Base-by-base conservation (phyloP, 2,888 invertebrate species). In the Drosophila kanekoi region DNA sequence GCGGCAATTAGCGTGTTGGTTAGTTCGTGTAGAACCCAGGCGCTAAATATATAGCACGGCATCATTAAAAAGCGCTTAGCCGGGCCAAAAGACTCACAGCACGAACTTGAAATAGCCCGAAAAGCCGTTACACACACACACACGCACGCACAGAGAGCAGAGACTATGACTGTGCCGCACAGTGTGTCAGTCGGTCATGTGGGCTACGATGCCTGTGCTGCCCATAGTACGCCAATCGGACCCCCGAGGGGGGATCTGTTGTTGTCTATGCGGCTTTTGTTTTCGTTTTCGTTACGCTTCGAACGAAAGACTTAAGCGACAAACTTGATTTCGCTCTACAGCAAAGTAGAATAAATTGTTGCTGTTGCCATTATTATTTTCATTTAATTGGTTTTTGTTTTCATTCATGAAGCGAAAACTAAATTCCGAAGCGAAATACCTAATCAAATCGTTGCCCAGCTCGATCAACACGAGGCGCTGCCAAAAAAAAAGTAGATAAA, bases 201-300 rank as follows among this genome's bases (percentile, higher is more conserved):
- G 37, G 51, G 51, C 54, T 33, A 52, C n/a, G 33, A 13, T 14
- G 33, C 37, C 9, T 37, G 20, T 48, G 28, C 43, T 43, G 35
- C 20, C 60, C 48, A 18, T 44, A 52, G 53, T 53, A 20, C 20
- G 35, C 28, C 28, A 2, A 8, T 2, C 28, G 28, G 28, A 8
- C 13, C 35, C 57, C 57, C 60, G 51, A 28, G 58, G 49, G 6
- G 33, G 10, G 8, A 16, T 51, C 45, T 52, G 33, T 51, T 59
- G 60, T 37, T 61, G 49, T 58, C 65, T 70, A 74, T 72, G 67
- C 67, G 64, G 54, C 53, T 61, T 74, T 77, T 83, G 77, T 79
- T 89, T 88, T 88, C 85, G 77, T 79, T 89, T 88, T 88, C 90
- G 87, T 87, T 88, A 84, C 89, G 85, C 79, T 78, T 59, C 66